Conservation (phyloP, 2,888 invertebrate genomes). For the Heliconius ethilla region DNA sequence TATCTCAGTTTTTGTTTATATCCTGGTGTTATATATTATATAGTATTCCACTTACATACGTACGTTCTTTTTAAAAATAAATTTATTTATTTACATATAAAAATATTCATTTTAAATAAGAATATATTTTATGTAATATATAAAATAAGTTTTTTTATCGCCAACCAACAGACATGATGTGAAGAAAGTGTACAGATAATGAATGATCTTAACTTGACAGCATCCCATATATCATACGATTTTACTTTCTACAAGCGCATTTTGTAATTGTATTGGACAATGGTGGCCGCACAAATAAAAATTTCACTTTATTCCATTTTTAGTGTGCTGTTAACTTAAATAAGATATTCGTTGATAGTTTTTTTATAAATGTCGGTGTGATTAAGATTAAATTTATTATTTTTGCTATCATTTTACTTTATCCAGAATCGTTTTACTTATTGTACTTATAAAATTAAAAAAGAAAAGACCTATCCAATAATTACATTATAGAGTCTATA, state of each 20-base stretch:
- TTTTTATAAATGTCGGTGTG: neutral
- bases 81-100: neutral
- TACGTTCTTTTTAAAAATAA: too few species aligned
- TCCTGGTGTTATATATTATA: neutral
- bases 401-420: too few species aligned
- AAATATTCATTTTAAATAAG: neutral
- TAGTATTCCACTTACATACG: neutral
- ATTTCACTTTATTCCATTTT: slow-evolving; percentile 20
- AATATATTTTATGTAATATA: neutral
- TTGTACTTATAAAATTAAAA: neutral
- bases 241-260: slow-evolving; percentile 22
- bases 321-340: neutral
- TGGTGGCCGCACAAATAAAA: neutral
- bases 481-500: neutral
- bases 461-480: too few species aligned
- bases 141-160: neutral
- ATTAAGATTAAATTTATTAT: neutral
- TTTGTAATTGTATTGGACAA: slow-evolving; percentile 9
- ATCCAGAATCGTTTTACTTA: too few species aligned
- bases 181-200: slow-evolving; percentile 18
- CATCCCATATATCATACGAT: slow-evolving; percentile 18
- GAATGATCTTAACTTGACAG: slow-evolving; percentile 20
- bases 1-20: neutral
- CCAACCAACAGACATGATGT: neutral
- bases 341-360: neutral